Evolutionary conservation across 2,888 invertebrate genomes (phyloP), one percentile per base, ranked within the genome.

Genomic region (Macrostomum cliftonense): DNA sequence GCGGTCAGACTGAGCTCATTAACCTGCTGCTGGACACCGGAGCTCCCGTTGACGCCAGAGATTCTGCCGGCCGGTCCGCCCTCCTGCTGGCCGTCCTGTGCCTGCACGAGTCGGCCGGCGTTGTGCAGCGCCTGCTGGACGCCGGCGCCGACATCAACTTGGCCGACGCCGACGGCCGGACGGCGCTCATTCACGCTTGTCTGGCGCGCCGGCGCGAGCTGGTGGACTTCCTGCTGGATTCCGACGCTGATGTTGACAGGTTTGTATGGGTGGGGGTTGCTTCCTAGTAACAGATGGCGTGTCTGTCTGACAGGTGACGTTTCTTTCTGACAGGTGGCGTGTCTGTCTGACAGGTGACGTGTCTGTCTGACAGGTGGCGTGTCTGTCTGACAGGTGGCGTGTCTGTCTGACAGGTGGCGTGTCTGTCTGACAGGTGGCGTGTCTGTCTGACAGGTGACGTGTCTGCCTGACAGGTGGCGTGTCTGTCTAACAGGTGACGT

Each of bases 231-330:
- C 75, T 88, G 0, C 71, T 88, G 46, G 87, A 87, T 65, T 82
- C 81, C 60, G 86, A 84, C 52, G 84, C 87, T 1, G 87, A 88
- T 65, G 80, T 83, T 0, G 87, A 88, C 28, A 28, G 28, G 28
- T 28, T 4, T 28, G 28, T 28, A 9, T 4, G 9, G 4, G 5
- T 28, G 28, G 28, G 28, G 28, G 28, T 28, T 28, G 9, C n/a
- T n/a, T n/a, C n/a, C n/a, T n/a, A n/a, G n/a, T n/a, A n/a, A 28
- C 28, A 28, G 28, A 7, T 28, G 4, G 9, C 9, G 28, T 28
- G 4, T 9, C 28, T 28, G 28, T 28, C 28, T 28, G 9, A 28
- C 28, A 28, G 28, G 28, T 28, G 4, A 28, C 9, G 28, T 28
- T 28, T 9, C 28, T 28, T 4, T 28, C 28, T 28, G 9, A 28